These are phyloP conservation scores for Protonemura montana DNA, from an alignment of 2,888 invertebrate genomes.

Conservation along the genomic window DNA sequence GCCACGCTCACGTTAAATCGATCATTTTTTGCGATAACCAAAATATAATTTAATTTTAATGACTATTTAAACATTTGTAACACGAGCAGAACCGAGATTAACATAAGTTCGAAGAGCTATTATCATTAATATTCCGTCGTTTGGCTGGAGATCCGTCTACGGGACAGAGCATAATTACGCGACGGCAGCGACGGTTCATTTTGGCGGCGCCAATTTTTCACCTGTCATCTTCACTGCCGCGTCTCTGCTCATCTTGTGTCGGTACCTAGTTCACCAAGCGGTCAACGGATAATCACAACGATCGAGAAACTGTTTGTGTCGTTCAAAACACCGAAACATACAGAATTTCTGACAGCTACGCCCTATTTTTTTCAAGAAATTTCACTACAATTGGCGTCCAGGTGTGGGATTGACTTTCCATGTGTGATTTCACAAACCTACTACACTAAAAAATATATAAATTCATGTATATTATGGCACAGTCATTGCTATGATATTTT, in stretches of 20 bases:
- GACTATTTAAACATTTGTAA: constrained; percentile 15
- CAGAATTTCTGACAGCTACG: too few relatives aligned
- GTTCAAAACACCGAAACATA: background rate
- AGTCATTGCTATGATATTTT: background rate
- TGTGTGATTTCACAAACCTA: background rate
- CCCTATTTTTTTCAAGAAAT: too few relatives aligned
- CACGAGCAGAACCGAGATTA: constrained; percentile 22
- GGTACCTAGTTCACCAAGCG: background rate
- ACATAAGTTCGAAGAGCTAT: background rate
- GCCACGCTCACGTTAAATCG: background rate
- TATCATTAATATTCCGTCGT: constrained; percentile 21
- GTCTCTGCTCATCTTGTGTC: background rate
- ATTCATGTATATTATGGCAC: background rate
- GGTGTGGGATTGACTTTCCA: background rate
- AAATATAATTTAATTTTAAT: constrained; percentile 33
- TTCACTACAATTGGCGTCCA: background rate
- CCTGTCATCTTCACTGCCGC: constrained; percentile 22
- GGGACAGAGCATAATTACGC: constrained; percentile 9
- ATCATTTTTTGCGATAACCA: background rate
- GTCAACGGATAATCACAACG: background rate
- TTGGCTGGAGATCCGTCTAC: background rate
- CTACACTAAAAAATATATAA: background rate
- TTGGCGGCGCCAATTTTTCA: constrained; percentile 12
- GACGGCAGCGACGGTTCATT: background rate
- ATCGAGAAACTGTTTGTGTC: background rate